Conservation (phyloP, 2,797 vertebrate genomes). For the Liparis tanakae region DNA sequence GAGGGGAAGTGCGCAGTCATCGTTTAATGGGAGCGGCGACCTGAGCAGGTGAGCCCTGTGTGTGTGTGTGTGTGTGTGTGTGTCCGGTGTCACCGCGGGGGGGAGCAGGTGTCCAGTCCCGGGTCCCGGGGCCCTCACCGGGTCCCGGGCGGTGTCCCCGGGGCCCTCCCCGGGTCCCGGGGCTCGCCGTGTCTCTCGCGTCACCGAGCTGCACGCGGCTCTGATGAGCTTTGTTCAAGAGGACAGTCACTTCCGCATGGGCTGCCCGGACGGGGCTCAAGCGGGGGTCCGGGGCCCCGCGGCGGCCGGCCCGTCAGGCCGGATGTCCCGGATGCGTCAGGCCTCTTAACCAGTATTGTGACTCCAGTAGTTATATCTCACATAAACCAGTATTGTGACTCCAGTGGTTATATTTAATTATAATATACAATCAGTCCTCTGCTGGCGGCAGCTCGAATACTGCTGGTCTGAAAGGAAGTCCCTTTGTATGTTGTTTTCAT, state of each 20-base stretch:
- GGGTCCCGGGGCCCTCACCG: no score
- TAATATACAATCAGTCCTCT: no score
- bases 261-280: conserved; percentile 12
- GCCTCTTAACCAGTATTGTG: neutral
- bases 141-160: no score
- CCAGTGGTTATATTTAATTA: no score
- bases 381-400: no score
- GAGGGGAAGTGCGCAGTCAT: conserved; percentile 59
- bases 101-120: no score
- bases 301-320: neutral
- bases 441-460: no score
- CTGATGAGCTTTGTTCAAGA: neutral
- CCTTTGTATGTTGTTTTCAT: neutral
- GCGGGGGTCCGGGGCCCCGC: neutral
- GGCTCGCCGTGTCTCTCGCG: no score
- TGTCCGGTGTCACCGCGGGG: no score
- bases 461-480: neutral
- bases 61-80: no score
- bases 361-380: neutral
- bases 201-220: no score
- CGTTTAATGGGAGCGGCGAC: conserved; percentile 74
- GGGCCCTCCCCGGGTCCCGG: no score
- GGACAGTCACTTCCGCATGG: conserved; percentile 41
- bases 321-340: neutral
- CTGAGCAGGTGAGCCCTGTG: conserved; percentile 70